Conservation (phyloP, 2,888 invertebrate species). For the Eutolmus rufibarbis region DNA sequence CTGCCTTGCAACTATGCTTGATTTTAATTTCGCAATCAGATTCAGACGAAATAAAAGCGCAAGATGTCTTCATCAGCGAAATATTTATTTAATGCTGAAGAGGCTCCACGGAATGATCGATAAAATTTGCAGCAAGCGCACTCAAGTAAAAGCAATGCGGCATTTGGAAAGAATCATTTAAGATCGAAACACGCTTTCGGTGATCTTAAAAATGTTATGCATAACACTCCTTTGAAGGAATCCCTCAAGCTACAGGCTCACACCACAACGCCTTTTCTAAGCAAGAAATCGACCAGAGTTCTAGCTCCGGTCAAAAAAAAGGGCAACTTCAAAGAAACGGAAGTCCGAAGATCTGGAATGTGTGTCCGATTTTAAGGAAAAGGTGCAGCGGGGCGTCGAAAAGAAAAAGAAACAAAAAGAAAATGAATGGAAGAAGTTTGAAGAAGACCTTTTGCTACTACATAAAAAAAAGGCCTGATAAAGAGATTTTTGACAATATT, state of each 20-base stretch:
- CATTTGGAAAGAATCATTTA: not conserved
- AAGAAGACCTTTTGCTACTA: not conserved
- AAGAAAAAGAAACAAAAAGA: not conserved
- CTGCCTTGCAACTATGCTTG: no score
- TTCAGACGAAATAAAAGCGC: not conserved
- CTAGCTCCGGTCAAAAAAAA: not conserved
- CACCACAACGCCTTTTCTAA: not conserved
- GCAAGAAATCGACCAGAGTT: not conserved
- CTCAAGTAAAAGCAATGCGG: not conserved
- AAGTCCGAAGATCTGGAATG: not conserved
- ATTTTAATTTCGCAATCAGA: no score
- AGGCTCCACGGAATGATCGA: not conserved
- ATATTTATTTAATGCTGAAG: not conserved
- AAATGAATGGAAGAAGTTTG: not conserved
- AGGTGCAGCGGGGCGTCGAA: not conserved
- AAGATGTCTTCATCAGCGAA: not conserved
- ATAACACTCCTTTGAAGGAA: not conserved
- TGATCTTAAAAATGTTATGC: slow-evolving; percentile 34
- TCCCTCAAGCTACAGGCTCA: not conserved
- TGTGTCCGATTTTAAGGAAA: not conserved
- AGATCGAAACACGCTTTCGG: not conserved
- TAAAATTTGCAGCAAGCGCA: not conserved
- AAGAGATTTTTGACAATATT: no score
- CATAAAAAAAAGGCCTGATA: no score
- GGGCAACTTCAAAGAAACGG: not conserved